These are phyloP conservation scores for Leptogaster cylindrica DNA, from an alignment of 2,888 invertebrate species.

Conservation along the genomic window DNA sequence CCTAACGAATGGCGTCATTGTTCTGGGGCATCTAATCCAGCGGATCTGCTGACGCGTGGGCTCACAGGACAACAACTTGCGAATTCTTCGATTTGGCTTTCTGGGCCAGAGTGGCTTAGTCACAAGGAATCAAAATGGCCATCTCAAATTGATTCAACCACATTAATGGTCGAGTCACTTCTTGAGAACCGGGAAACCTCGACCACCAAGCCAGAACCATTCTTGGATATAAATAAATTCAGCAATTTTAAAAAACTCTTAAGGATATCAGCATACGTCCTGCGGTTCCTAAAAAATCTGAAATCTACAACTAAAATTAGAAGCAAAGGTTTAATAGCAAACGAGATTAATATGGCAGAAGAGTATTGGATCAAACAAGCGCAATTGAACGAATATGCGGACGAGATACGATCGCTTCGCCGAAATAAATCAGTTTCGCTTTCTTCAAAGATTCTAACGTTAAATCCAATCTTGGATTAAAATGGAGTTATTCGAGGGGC, in stretches of 20 bases:
- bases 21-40: not conserved
- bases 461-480: not conserved
- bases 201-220: too few species aligned
- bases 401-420: not conserved
- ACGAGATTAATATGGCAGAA: not conserved
- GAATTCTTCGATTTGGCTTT: not conserved
- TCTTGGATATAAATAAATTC: too few species aligned
- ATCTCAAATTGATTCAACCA: too few species aligned
- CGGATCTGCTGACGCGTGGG: not conserved
- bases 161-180: too few species aligned
- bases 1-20: not conserved
- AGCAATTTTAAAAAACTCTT: not conserved
- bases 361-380: not conserved
- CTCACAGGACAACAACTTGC: not conserved
- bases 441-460: not conserved
- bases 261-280: not conserved
- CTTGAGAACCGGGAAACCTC: too few species aligned
- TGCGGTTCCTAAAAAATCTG: not conserved
- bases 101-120: not conserved
- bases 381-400: not conserved
- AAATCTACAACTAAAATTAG: not conserved
- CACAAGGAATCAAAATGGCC: not conserved
- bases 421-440: not conserved
- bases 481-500: not conserved
- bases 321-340: not conserved